A percentile compares a stretch with the other conserved stretches of the same genome.
phyloP scores from a whole-genome alignment of 2,113 vertebrate species.

The Notarius quadriscutis region DNA sequence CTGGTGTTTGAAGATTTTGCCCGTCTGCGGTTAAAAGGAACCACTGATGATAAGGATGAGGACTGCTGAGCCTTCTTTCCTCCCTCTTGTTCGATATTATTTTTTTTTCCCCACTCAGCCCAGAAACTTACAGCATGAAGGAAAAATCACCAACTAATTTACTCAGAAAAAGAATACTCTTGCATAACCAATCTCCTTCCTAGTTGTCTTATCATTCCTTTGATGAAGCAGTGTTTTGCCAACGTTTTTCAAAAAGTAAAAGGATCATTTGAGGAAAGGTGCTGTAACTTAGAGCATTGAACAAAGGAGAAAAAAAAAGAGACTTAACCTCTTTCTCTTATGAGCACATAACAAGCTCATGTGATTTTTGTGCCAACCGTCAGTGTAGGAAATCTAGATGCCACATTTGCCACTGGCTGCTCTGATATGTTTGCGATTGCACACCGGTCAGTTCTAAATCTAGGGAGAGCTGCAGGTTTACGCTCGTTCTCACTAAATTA shows the following conservation, averaged over 20 bases:
- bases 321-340: neutral
- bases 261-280: constrained; percentile 16
- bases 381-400: constrained; percentile 11
- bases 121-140: constrained; percentile 23
- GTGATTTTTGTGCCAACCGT: neutral
- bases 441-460: neutral
- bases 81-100: neutral
- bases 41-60: constrained; percentile 84
- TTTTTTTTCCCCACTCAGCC: neutral
- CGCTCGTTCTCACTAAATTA: neutral
- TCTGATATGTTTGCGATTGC: neutral
- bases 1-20: constrained; percentile 93
- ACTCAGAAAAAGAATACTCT: constrained; percentile 8
- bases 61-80: constrained; percentile 71
- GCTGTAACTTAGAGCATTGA: constrained; percentile 21
- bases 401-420: neutral
- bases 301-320: neutral
- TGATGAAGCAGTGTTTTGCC: constrained; percentile 13
- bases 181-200: constrained; percentile 10
- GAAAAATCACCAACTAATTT: constrained; percentile 14
- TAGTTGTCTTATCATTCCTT: constrained; percentile 3
- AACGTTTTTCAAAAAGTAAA: neutral
- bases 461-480: neutral
- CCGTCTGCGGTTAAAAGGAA: constrained; percentile 84
- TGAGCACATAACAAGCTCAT: constrained; percentile 7